Percentiles rank a stretch among this genome's conserved stretches.
Conservation (phyloP, 2,888 invertebrate genomes). For the Saturnia pavonia region DNA sequence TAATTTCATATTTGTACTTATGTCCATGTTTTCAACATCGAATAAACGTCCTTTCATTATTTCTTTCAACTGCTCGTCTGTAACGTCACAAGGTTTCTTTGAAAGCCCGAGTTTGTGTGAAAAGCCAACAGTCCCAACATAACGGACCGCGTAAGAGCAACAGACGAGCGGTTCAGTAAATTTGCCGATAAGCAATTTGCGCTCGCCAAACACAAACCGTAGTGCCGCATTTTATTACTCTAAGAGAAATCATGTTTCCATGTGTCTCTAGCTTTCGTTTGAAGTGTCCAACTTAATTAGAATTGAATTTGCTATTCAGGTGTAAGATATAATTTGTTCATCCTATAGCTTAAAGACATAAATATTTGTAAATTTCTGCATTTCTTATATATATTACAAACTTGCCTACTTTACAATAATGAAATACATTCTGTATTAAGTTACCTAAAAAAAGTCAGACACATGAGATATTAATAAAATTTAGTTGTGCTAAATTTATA, state of each 20-base stretch:
- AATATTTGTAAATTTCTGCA: too few relatives aligned
- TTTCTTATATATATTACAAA: too few relatives aligned
- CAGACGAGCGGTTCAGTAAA: conserved; percentile 50
- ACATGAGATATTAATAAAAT: too few relatives aligned
- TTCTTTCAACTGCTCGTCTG: conserved; percentile 44
- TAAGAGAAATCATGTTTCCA: conserved; percentile 21
- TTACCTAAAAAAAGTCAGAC: too few relatives aligned
- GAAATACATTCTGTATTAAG: too few relatives aligned
- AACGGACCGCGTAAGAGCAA: conserved; percentile 44
- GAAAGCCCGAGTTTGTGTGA: conserved; percentile 57
- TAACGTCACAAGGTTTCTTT: conserved; percentile 39
- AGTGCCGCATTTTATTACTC: conserved; percentile 19
- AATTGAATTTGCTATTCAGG: background rate
- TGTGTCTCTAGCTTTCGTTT: conserved; percentile 20
- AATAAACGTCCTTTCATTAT: too few relatives aligned
- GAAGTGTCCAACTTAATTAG: background rate
- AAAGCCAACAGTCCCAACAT: conserved; percentile 66
- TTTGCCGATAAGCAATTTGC: conserved; percentile 66
- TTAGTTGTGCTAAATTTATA: too few relatives aligned
- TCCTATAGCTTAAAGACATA: too few relatives aligned
- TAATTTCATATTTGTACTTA: too few relatives aligned
- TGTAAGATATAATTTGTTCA: too few relatives aligned
- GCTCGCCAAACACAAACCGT: conserved; percentile 18
- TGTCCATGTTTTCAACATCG: too few relatives aligned
- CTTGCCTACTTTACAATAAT: too few relatives aligned